Base-by-base conservation (phyloP, 2,888 invertebrate species). In the Trypoxylon attenuatum region DNA sequence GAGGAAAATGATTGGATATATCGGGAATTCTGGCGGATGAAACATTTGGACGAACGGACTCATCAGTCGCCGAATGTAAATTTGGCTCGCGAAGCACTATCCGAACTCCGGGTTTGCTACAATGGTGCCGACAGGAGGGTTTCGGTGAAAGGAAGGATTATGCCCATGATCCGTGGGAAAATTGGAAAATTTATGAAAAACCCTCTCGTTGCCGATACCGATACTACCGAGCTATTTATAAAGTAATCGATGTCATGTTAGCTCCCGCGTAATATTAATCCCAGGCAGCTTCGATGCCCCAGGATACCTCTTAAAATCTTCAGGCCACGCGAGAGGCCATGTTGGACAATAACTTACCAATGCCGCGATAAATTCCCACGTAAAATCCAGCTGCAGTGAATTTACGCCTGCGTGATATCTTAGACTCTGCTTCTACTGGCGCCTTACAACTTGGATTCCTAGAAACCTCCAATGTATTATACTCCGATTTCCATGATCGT, bases 351-450 rank as follows among this genome's bases (percentile, higher is more conserved):
- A 82, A 82, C 78, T 83, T 80, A 79, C 54, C 69, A 39, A 61
- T 10, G 50, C 25, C 57, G 73, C 81, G 74, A 82, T 84, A 84
- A 82, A 83, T 84, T 84, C 68, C 74, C 74, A 78, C 82, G 81
- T 83, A 82, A 84, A 84, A 82, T 82, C 81, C 81, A 77, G 76
- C 80, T 77, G 73, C 78, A 82, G 80, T 75, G 80, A 80, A 82
- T 82, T 84, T 83, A 82, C 80, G 63, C 76, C 65, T 74, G 68
- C 62, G 66, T 71, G 73, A 76, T 79, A 77, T 69, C 73, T 39
- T 42, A 25, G 67, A 65, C 69, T 66, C 68, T 70, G 66, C 61
- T 67, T 60, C 65, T 60, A 58, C 57, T n/a, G n/a, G n/a, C n/a
- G n/a, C n/a, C n/a, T n/a, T n/a, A n/a, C n/a, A n/a, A n/a, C n/a